Evolutionary conservation across 2,888 invertebrate species (phyloP).

Genomic region (Nephrotoma appendiculata): DNA sequence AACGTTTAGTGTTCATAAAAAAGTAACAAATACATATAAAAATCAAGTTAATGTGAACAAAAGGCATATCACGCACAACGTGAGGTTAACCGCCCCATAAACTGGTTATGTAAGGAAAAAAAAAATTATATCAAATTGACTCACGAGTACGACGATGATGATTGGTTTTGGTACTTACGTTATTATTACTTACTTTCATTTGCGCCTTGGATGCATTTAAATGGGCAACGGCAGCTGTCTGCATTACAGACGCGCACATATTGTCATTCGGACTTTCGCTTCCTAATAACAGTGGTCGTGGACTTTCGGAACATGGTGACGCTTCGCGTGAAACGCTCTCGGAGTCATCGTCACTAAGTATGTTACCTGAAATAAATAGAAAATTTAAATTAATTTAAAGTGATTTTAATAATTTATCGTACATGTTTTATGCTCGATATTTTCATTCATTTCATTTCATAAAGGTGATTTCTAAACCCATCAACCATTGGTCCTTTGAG

Average conservation of each 20-base stretch:
- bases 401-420: too few species aligned
- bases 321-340: conserved; percentile 55
- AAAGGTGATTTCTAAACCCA: too few species aligned
- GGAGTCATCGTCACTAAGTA: conserved; percentile 44
- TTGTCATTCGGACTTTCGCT: conserved; percentile 27
- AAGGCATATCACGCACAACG: not conserved
- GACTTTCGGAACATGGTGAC: conserved; percentile 54
- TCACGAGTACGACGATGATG: not conserved
- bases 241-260: conserved; percentile 23
- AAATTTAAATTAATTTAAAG: not conserved
- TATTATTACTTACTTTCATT: not conserved
- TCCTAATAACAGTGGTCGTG: conserved; percentile 20
- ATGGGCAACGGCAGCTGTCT: not conserved
- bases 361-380: conserved; percentile 13
- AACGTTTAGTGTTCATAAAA: not conserved
- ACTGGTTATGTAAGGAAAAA: not conserved
- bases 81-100: not conserved
- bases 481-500: too few species aligned
- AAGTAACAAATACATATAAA: not conserved
- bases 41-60: not conserved
- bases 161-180: not conserved
- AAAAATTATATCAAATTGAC: not conserved
- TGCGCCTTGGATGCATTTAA: not conserved
- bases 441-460: too few species aligned
- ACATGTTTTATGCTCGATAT: too few species aligned